These are phyloP conservation scores for Pseudanteris insignis DNA, from an alignment of 2,888 invertebrate species.

Conservation along the genomic window DNA sequence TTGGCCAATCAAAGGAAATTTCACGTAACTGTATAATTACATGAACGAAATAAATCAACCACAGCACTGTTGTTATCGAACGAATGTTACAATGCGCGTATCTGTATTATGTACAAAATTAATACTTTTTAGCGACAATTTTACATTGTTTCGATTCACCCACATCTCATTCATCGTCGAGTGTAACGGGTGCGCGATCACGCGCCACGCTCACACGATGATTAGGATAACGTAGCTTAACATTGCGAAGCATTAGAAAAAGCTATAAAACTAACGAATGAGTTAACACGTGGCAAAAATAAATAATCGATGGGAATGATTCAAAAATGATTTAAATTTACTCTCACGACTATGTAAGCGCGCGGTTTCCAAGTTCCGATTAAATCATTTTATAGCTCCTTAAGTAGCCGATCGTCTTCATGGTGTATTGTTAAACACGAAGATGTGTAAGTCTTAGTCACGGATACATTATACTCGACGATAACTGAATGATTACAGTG, in stretches of 20 bases:
- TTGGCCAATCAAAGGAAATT: no score
- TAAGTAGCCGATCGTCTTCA: constrained; percentile 7
- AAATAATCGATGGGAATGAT: constrained; percentile 36
- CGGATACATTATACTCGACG: neutral
- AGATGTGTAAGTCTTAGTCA: constrained; percentile 2
- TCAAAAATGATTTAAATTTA: constrained; percentile 29
- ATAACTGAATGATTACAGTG: no score
- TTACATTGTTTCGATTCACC: neutral
- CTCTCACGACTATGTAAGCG: constrained; percentile 10
- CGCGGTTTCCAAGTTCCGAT: constrained; percentile 10
- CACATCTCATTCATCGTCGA: no score
- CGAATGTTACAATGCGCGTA: constrained; percentile 2
- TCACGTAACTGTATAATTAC: constrained; percentile 13
- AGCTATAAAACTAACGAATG: constrained; percentile 23
- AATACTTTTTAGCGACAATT: constrained; percentile 18
- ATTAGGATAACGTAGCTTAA: no score
- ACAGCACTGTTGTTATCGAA: neutral
- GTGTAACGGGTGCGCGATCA: no score
- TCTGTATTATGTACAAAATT: constrained; percentile 28
- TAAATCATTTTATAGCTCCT: constrained; percentile 28
- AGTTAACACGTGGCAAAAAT: constrained; percentile 23
- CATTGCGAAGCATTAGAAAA: constrained; percentile 10
- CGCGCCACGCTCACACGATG: no score
- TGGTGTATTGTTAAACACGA: no score
- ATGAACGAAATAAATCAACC: neutral